Conservation (phyloP, 2,888 invertebrate species). For the Xestia sexstrigata region DNA sequence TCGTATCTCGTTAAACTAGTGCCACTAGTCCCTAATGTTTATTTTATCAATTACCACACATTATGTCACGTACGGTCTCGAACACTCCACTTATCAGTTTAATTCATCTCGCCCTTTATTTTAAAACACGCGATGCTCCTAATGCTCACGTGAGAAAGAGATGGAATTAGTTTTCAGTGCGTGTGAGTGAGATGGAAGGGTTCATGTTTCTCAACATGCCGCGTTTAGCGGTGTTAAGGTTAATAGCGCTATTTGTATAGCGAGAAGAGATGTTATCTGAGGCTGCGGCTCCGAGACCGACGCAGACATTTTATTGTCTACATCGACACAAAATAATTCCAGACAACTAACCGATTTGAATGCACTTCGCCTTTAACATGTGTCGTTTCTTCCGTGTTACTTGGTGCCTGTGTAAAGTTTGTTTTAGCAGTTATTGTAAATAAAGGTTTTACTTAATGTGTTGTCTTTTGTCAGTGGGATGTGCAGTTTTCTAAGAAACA, state of each 20-base stretch:
- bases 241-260: conserved; percentile 88
- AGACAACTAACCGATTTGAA: conserved; percentile 64
- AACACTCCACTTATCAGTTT: conserved; percentile 77
- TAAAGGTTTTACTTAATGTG: conserved; percentile 18
- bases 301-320: conserved; percentile 78
- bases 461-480: conserved; percentile 12
- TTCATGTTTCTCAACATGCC: conserved; percentile 79
- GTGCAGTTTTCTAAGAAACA: conserved; percentile 15
- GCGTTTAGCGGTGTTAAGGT: conserved; percentile 85
- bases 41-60: conserved; percentile 83
- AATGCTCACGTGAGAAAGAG: conserved; percentile 69
- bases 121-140: conserved; percentile 74
- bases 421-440: conserved; percentile 24
- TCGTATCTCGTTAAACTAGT: conserved; percentile 48
- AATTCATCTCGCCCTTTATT: conserved; percentile 81
- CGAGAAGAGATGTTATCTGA: conserved; percentile 83
- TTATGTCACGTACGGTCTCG: conserved; percentile 79
- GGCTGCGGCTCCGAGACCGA: conserved; percentile 74
- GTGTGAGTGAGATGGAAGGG: conserved; percentile 59
- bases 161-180: conserved; percentile 44
- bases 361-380: conserved; percentile 45
- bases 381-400: conserved; percentile 46
- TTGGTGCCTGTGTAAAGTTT: conserved; percentile 23
- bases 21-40: conserved; percentile 69
- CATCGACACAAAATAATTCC: conserved; percentile 73